A percentile compares a stretch with the other conserved stretches of the same genome.
phyloP scores from a whole-genome alignment of 2,888 invertebrate genomes.

The Clunio marinus region DNA sequence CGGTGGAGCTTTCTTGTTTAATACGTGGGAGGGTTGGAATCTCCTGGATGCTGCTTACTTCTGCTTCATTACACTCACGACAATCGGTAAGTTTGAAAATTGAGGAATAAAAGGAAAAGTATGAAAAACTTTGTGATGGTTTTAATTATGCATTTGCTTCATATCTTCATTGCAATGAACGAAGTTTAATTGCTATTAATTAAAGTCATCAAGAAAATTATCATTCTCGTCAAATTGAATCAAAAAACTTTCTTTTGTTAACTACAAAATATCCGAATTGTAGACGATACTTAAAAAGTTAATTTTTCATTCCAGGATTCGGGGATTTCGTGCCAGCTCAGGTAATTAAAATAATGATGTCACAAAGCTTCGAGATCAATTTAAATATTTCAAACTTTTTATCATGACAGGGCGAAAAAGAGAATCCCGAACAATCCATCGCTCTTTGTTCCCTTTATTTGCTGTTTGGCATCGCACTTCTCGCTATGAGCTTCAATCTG shows the following conservation, averaged over 20 bases:
- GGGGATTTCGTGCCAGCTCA: constrained; percentile 89
- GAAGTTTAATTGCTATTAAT: too few relatives aligned
- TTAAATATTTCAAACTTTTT: constrained; percentile 51
- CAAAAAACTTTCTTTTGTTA: too few relatives aligned
- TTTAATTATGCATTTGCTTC: constrained; percentile 1
- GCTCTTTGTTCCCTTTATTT: constrained; percentile 89
- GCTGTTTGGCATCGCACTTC: constrained; percentile 86
- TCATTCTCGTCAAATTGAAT: too few relatives aligned
- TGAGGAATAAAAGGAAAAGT: neutral
- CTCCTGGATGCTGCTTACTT: constrained; percentile 87
- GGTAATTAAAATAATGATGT: neutral
- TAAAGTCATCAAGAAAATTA: too few relatives aligned
- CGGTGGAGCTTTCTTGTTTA: constrained; percentile 81
- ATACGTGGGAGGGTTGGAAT: constrained; percentile 80
- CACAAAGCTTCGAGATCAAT: constrained; percentile 49
- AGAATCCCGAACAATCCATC: constrained; percentile 53
- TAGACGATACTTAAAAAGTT: too few relatives aligned
- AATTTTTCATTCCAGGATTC: constrained; percentile 56
- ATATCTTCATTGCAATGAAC: too few relatives aligned
- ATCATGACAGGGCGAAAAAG: constrained; percentile 45
- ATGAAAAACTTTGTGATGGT: neutral
- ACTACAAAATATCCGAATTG: too few relatives aligned
- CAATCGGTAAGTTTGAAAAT: constrained; percentile 60
- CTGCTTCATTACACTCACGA: constrained; percentile 89
- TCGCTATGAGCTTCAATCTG: constrained; percentile 95